These are phyloP conservation scores for Amniataba percoides DNA, from an alignment of 2,797 vertebrate species.

Conservation along the genomic window DNA sequence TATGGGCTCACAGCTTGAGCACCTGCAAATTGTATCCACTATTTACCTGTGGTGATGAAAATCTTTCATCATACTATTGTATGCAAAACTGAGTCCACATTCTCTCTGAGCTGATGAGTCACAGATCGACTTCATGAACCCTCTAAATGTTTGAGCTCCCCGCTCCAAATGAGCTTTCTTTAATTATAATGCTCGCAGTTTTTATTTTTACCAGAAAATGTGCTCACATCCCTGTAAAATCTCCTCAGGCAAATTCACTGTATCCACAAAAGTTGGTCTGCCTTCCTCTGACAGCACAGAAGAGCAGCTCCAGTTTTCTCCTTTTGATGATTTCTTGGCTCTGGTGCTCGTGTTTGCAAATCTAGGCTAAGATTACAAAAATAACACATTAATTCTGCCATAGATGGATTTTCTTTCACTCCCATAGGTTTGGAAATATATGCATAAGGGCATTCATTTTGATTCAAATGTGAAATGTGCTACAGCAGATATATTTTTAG, in stretches of 20 bases:
- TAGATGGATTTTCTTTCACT: conserved; percentile 47
- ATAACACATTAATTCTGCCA: conserved; percentile 57
- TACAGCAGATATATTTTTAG: conserved; percentile 28
- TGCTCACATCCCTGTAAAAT: conserved; percentile 33
- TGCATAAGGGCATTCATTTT: conserved; percentile 42
- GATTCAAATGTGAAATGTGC: conserved; percentile 34
- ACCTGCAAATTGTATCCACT: background rate
- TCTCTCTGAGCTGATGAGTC: conserved; percentile 41
- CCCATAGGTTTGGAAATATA: conserved; percentile 47
- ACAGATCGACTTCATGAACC: conserved; percentile 36
- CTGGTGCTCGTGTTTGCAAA: conserved; percentile 51
- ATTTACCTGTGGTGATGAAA: conserved; percentile 6
- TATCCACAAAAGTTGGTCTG: conserved; percentile 55
- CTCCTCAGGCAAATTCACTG: conserved; percentile 46
- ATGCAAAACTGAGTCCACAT: background rate
- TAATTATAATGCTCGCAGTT: conserved; percentile 40
- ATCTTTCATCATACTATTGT: background rate
- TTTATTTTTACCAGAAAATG: conserved; percentile 45
- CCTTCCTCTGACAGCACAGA: conserved; percentile 61
- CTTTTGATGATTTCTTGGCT: conserved; percentile 73
- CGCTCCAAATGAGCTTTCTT: conserved; percentile 39
- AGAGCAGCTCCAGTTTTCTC: conserved; percentile 56
- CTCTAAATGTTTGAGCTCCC: conserved; percentile 17
- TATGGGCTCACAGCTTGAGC: background rate
- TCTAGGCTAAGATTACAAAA: conserved; percentile 68